Percentiles rank a stretch among this genome's conserved stretches.
Evolutionary conservation across 2,888 invertebrate species (phyloP).

Genomic region (Parasteatoda lunata): DNA sequence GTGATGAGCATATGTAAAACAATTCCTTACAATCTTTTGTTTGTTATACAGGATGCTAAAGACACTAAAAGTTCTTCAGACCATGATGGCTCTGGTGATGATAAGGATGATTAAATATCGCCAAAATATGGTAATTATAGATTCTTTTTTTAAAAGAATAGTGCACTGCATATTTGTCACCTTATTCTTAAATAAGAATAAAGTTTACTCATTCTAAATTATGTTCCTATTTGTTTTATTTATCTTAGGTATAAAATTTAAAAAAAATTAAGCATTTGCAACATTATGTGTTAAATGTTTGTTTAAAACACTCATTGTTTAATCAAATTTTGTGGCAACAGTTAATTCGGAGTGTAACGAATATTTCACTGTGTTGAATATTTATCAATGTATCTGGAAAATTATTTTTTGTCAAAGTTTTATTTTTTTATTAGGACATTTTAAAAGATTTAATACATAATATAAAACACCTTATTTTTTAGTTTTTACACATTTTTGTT

Average conservation of each 20-base stretch:
- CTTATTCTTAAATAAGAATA: neutral
- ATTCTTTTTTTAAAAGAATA: neutral
- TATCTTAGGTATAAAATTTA: neutral
- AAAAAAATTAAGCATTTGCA: neutral
- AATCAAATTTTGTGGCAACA: no score
- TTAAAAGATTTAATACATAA: no score
- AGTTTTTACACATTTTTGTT: no score
- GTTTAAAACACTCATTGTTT: no score
- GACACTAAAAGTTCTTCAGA: conserved; percentile 57
- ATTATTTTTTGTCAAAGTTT: no score
- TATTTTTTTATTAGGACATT: no score
- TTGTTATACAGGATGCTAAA: conserved; percentile 44
- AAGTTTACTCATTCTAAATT: neutral
- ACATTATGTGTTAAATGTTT: neutral
- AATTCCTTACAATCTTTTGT: neutral
- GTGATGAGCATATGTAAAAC: neutral
- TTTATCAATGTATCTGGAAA: no score
- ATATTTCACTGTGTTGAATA: no score
- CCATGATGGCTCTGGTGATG: conserved; percentile 55
- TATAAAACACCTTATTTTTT: no score
- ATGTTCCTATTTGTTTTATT: neutral
- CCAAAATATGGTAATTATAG: conserved; percentile 47
- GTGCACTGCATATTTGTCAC: neutral
- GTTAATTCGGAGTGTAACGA: no score
- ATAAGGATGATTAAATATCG: conserved; percentile 60